Base-by-base conservation (phyloP, 2,888 invertebrate genomes). In the Tachina lurida region DNA sequence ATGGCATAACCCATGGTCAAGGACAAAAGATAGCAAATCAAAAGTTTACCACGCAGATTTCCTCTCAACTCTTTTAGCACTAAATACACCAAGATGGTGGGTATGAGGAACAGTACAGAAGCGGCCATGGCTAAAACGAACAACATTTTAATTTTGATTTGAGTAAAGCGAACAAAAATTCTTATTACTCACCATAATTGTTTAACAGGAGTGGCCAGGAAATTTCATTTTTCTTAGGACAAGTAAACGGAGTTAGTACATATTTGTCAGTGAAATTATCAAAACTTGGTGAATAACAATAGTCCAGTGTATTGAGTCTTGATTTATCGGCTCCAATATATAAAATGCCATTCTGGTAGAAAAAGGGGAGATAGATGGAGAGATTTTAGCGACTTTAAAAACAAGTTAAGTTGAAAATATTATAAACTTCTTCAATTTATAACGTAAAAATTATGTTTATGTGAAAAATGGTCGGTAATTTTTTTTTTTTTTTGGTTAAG, bases 1-100 rank as follows among this genome's bases (percentile, higher is more conserved):
- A 89, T 89, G 0, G 94, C 90, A 90, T 95, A 96, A 0, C 95
- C 95, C 12, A 94, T 90, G 73, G 95, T 93, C 49, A 96, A 93
- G 0, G 95, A 94, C 0, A 93, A 92, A 22, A 96, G 95, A 91
- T 96, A 96, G 65, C 95, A 95, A 95, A 96, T 95, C 77, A 96
- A 91, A 10, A 95, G 95, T 93, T 95, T 94, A n/a, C 95, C 96
- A 89, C 96, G 96, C 3, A 96, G 92, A 91, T 95, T 96, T 43
- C 71, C 70, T 83, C 95, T 92, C 68, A 95, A 91, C 84, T 96
- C 95, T 0, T 95, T 95, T 54, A 96, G 94, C 49, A 95, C 91
- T 0, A 95, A 95, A 91, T 96, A 96, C 13, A 96, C 95, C 67
- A 95, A 84, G 88, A 96, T 95, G 3, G 96, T 96, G 0, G 94